A percentile compares a stretch with the other conserved stretches of the same genome.
phyloP scores from a whole-genome alignment of 2,797 vertebrate genomes.

The Enteromius argenteus region DNA sequence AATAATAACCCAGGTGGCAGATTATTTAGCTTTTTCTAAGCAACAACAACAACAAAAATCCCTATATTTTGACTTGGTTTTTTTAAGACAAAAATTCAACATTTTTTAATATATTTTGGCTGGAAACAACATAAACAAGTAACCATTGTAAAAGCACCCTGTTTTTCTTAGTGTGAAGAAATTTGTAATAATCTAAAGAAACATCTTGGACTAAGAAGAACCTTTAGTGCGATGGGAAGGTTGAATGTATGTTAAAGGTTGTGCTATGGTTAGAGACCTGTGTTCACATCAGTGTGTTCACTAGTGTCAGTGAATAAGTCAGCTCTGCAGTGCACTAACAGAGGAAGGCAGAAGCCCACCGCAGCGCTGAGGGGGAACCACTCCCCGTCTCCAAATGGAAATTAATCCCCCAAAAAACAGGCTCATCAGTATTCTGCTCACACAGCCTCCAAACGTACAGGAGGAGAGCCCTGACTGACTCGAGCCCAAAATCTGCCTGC shows the following conservation, averaged over 20 bases:
- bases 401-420: slow-evolving; percentile 58
- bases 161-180: background rate
- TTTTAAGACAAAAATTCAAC: no score
- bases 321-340: slow-evolving; percentile 3
- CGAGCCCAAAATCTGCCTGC: background rate
- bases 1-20: no score
- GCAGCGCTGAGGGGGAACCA: slow-evolving; percentile 56
- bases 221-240: background rate
- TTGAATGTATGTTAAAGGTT: background rate
- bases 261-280: background rate
- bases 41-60: no score
- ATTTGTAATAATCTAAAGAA: background rate
- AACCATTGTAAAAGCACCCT: no score
- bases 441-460: slow-evolving; percentile 50
- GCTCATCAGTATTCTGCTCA: slow-evolving; percentile 66
- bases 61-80: no score
- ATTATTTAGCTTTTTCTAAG: no score
- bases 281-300: background rate
- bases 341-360: slow-evolving; percentile 15
- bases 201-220: background rate
- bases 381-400: slow-evolving; percentile 54
- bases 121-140: no score
- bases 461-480: background rate
- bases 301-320: slow-evolving; percentile 20
- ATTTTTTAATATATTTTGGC: no score